phyloP scores from a whole-genome alignment of 2,888 invertebrate species.

The Pherbina coryleti region DNA sequence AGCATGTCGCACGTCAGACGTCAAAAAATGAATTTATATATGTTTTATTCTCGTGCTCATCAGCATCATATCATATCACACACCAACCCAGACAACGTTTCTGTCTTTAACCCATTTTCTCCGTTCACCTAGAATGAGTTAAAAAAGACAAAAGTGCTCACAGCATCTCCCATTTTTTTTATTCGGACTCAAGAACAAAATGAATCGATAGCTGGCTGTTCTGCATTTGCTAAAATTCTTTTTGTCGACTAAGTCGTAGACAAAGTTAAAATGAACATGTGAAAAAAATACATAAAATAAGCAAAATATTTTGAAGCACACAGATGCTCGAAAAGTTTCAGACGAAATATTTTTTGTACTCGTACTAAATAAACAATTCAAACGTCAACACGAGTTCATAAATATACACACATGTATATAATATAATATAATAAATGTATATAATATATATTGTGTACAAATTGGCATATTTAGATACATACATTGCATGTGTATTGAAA shows the following conservation, averaged over 20 bases:
- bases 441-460: not conserved
- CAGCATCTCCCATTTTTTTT: not conserved
- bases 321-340: not conserved
- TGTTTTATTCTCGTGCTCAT: constrained; percentile 1
- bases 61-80: not conserved
- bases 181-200: not conserved
- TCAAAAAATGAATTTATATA: constrained; percentile 6
- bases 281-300: not conserved
- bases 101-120: no score
- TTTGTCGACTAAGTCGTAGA: not conserved
- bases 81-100: not conserved
- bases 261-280: not conserved
- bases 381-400: no score
- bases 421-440: not conserved
- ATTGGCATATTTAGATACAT: no score
- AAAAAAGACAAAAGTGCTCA: constrained; percentile 2
- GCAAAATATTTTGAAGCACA: constrained; percentile 12
- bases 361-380: no score
- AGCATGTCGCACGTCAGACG: not conserved
- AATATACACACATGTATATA: not conserved
- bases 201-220: constrained; percentile 17
- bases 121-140: no score
- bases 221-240: not conserved
- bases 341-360: constrained; percentile 12
- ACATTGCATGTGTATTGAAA: no score